phyloP scores from a whole-genome alignment of 2,797 vertebrate genomes.

The Clarias pachynema region DNA sequence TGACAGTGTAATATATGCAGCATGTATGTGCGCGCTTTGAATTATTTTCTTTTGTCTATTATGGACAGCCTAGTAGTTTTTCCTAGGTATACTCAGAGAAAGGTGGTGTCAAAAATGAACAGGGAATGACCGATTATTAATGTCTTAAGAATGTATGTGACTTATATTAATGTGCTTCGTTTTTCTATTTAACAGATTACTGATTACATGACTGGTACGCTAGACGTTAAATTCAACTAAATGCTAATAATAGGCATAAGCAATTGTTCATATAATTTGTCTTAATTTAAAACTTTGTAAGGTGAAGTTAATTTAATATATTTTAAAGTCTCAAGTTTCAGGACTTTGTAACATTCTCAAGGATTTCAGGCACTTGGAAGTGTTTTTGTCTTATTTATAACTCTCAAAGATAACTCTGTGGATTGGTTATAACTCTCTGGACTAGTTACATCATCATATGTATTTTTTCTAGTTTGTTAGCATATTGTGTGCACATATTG shows the following conservation, averaged over 20 bases:
- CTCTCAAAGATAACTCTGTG: no score
- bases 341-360: neutral
- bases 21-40: neutral
- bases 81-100: neutral
- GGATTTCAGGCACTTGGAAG: neutral
- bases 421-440: no score
- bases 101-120: neutral
- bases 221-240: neutral
- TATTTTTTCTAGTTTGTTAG: no score
- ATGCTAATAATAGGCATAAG: no score
- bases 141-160: neutral
- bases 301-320: neutral
- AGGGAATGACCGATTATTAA: neutral
- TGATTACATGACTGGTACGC: neutral
- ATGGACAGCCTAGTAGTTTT: neutral
- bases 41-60: neutral
- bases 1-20: neutral
- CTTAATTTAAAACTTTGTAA: neutral
- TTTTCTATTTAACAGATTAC: neutral
- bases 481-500: no score
- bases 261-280: neutral
- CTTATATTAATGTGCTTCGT: neutral
- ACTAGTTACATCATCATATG: no score
- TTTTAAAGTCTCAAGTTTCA: neutral
- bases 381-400: neutral